Evolutionary conservation across 2,113 vertebrate species (phyloP), one percentile per base, ranked within the genome.

Genomic region (Datnioides undecimradiatus): DNA sequence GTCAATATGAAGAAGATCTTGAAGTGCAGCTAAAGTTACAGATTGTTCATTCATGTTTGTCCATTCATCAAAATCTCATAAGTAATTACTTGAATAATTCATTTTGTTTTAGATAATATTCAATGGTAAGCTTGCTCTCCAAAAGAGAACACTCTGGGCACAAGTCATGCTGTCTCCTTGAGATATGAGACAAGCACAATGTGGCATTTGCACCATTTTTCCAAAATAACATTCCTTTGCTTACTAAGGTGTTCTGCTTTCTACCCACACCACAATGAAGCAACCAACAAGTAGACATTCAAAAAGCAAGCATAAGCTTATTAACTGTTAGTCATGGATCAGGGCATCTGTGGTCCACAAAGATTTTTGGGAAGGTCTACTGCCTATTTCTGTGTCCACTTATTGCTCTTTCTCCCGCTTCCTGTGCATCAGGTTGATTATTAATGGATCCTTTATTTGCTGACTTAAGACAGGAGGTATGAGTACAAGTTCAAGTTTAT

Each of bases 311-410:
- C 63, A 77, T 4, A 3, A 21, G 31, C 73, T 52, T 79, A 84
- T 82, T 84, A 87, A 67, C 68, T 23, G 79, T 85, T 88, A 79
- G 86, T 87, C 68, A 85, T 72, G 83, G 80, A 76, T 87, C 69
- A 83, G 45, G 31, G 69, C 33, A 36, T 78, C 54, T 63, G 23
- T 33, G 43, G 80, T 63, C 25, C 45, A 48, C 34, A 76, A 31
- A 57, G 57, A 74, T 72, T 59, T 36, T 62, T 36, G 10, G 8
- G 51, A 80, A 78, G 81, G 25, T 38, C 17, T 3, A 51, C 17
- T 52, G 46, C 46, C n/a, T 38, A 73, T 57, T 64, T 51, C 60
- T 80, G 77, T 58, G 63, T 45, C 54, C 64, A n/a, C 46, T 68
- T 72, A 57, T 58, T 77, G 60, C 67, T 48, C 27, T 67, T 48